Evolutionary conservation across 1,140 invertebrate species (phyloP).

Genomic region (Trichonephila clavata): DNA sequence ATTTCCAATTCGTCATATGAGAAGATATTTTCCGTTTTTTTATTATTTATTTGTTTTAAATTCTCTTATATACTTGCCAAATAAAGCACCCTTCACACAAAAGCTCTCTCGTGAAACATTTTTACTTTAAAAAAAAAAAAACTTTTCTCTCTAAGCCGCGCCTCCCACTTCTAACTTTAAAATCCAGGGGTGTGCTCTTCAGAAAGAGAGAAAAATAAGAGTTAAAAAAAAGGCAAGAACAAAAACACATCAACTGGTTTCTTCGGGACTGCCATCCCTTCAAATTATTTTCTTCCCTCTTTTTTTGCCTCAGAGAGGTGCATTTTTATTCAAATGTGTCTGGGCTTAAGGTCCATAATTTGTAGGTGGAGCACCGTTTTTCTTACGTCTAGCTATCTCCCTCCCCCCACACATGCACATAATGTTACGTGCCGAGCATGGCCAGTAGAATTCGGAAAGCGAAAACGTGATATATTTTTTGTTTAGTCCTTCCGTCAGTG

Average conservation of each 20-base stretch:
- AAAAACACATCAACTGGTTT: constrained; percentile 16
- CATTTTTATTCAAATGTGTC: constrained; percentile 46
- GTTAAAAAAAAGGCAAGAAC: background rate
- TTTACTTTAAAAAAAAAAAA: background rate
- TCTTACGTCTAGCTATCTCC: background rate
- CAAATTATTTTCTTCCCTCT: background rate
- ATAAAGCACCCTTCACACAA: background rate
- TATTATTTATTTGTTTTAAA: background rate
- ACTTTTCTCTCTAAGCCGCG: background rate
- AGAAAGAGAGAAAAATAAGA: background rate
- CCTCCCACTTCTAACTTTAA: constrained; percentile 39
- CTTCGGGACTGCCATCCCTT: background rate
- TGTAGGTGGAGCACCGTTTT: constrained; percentile 30
- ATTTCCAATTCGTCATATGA: background rate
- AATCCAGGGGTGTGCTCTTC: constrained; percentile 27
- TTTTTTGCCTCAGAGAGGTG: background rate
- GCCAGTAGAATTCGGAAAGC: background rate
- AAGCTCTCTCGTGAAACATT: background rate
- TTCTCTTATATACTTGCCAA: background rate
- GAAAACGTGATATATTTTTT: constrained; percentile 1
- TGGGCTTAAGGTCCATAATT: constrained; percentile 17
- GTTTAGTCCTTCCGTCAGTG: background rate
- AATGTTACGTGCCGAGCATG: constrained; percentile 17
- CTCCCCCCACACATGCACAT: background rate
- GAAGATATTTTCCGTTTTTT: too few relatives aligned